Evolutionary conservation across 2,888 invertebrate species (phyloP), one percentile per base, ranked within the genome.

Genomic region (Antheraea assamensis): DNA sequence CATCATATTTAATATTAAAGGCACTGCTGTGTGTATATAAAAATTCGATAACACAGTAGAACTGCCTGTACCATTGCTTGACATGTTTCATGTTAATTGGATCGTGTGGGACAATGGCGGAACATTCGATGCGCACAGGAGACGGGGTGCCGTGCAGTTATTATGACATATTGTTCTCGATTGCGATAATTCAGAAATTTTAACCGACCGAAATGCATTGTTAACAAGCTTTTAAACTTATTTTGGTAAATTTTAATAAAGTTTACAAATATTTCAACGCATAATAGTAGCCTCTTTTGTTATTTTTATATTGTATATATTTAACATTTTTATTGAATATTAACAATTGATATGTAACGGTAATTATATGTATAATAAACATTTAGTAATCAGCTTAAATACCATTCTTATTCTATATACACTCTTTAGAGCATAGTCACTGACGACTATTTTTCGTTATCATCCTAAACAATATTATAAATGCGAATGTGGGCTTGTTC

Each of bases 31-130:
- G 78, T 77, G 79, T 75, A 80, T 80, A 90, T 86, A 88, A 90
- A 89, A 87, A 86, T 85, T 82, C 83, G 83, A 88, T 90, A 91
- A 87, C 87, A 88, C 83, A 84, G 84, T 82, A 83, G 82, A 86
- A 89, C 87, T 86, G 84, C 85, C 84, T 83, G 82, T 87, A 90
- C 90, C 89, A 89, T 89, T 87, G 91, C 87, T 88, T 89, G 89
- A 91, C 91, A 88, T 91, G 91, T 91, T 88, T 85, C 90, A 88
- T 90, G 90, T 90, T 92, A 92, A 93, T 92, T 93, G 92, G 92
- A 90, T 91, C 87, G 88, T 84, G 81, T 80, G 84, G 89, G 87
- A 92, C 91, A 91, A 90, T 90, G 83, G 87, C 82, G 80, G 81
- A 80, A 82, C 84, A 84, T 85, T 85, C 83, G 87, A 84, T 84